These are phyloP conservation scores for cattle (Bos taurus) DNA, from an alignment of 2,113 vertebrate species.

Conservation along the genomic window DNA sequence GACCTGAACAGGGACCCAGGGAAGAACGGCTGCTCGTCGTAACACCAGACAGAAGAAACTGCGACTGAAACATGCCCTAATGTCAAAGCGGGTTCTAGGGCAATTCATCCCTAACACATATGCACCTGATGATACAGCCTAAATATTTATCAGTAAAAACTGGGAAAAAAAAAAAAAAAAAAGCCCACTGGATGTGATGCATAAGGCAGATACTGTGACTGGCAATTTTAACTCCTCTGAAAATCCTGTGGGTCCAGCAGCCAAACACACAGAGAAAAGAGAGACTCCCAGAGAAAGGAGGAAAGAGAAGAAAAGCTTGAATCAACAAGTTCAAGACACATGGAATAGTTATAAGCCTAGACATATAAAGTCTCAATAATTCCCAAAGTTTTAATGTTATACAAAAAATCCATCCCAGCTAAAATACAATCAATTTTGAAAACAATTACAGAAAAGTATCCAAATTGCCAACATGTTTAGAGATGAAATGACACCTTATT, in stretches of 20 bases:
- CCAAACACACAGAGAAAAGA: not conserved
- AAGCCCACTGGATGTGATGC: not conserved
- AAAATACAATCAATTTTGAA: not conserved
- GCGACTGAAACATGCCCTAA: accelerated
- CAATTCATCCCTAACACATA: accelerated
- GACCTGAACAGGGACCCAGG: accelerated
- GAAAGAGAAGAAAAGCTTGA: not conserved
- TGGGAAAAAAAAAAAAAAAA: accelerated
- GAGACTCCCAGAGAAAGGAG: not conserved
- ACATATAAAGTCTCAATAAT: not conserved
- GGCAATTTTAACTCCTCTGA: not conserved
- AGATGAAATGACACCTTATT: too few relatives aligned
- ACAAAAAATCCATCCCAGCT: not conserved
- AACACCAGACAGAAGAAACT: accelerated
- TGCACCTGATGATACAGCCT: not conserved
- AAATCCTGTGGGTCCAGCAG: not conserved
- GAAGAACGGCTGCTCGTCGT: accelerated
- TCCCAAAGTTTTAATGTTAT: not conserved
- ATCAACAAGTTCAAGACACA: not conserved
- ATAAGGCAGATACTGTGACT: not conserved
- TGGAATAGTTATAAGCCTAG: not conserved
- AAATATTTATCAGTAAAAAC: not conserved
- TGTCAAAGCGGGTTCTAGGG: accelerated
- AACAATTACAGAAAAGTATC: not conserved
- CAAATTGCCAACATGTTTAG: not conserved